phyloP scores from a whole-genome alignment of 2,113 vertebrate genomes.

The Pachypanchax playfairii region DNA sequence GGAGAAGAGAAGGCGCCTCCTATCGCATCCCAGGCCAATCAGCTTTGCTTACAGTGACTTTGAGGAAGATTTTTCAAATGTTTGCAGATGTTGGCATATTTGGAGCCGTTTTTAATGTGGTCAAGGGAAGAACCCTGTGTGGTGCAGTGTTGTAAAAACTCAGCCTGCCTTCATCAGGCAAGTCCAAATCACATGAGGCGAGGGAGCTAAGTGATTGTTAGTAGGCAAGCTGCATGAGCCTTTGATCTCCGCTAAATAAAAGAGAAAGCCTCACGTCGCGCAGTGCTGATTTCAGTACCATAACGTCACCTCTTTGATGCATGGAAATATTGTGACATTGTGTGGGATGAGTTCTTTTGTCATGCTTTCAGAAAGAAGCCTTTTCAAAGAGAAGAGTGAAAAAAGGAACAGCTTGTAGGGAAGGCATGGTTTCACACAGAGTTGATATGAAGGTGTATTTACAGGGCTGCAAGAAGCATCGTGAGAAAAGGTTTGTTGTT shows the following conservation, averaged over 20 bases:
- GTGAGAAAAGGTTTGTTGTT: slow-evolving; percentile 40
- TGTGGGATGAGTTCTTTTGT: slow-evolving; percentile 77
- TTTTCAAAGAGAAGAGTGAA: slow-evolving; percentile 69
- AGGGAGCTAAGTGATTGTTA: slow-evolving; percentile 75
- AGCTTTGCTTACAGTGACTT: slow-evolving; percentile 65
- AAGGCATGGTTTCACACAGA: slow-evolving; percentile 67
- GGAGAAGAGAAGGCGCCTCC: slow-evolving; percentile 53
- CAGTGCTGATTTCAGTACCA: slow-evolving; percentile 73
- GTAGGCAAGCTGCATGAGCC: slow-evolving; percentile 67
- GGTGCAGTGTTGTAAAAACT: slow-evolving; percentile 75
- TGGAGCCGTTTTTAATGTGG: slow-evolving; percentile 77
- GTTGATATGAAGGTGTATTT: slow-evolving; percentile 69
- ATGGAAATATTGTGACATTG: slow-evolving; percentile 74
- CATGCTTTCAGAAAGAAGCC: slow-evolving; percentile 69
- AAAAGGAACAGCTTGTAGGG: slow-evolving; percentile 60
- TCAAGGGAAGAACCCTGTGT: slow-evolving; percentile 68
- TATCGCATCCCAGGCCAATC: slow-evolving; percentile 64
- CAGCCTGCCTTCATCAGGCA: slow-evolving; percentile 70
- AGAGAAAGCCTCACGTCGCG: slow-evolving; percentile 70
- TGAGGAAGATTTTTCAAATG: slow-evolving; percentile 81
- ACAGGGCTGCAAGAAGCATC: slow-evolving; percentile 47
- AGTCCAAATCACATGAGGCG: slow-evolving; percentile 70
- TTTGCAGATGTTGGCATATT: slow-evolving; percentile 84
- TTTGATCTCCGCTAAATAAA: slow-evolving; percentile 77
- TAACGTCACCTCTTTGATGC: slow-evolving; percentile 79